Evolutionary conservation across 1,140 invertebrate genomes (phyloP).

Genomic region (Lepidurus arcticus): DNA sequence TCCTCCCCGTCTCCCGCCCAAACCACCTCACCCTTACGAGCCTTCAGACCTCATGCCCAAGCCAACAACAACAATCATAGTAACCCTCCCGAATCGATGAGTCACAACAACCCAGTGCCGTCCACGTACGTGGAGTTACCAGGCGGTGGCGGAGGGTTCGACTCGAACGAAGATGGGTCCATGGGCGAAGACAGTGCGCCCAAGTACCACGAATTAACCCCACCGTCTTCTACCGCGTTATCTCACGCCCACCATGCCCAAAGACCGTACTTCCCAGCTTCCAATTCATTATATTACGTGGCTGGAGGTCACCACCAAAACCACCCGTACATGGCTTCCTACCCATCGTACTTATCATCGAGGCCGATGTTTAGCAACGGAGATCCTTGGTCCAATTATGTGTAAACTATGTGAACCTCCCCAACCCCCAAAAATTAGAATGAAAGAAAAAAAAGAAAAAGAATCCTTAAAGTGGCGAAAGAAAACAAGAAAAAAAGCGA

Average conservation of each 20-base stretch:
- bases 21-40: background rate
- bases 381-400: conserved; percentile 18
- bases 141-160: background rate
- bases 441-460: background rate
- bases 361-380: conserved; percentile 9
- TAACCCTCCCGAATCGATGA: background rate
- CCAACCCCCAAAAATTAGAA: background rate
- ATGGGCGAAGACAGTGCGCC: background rate
- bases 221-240: background rate
- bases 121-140: background rate
- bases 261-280: background rate
- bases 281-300: background rate
- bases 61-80: background rate
- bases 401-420: background rate
- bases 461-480: background rate
- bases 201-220: conserved; percentile 18
- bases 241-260: background rate
- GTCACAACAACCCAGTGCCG: background rate
- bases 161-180: background rate
- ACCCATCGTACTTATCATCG: conserved; percentile 5
- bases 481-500: conserved; percentile 1
- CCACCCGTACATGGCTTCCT: conserved; percentile 2
- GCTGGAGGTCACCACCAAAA: conserved; percentile 18
- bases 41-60: background rate
- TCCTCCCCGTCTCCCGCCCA: background rate